A percentile compares a stretch with the other conserved stretches of the same genome.
Conservation (phyloP, 2,888 invertebrate species). For the Euclidia mi region DNA sequence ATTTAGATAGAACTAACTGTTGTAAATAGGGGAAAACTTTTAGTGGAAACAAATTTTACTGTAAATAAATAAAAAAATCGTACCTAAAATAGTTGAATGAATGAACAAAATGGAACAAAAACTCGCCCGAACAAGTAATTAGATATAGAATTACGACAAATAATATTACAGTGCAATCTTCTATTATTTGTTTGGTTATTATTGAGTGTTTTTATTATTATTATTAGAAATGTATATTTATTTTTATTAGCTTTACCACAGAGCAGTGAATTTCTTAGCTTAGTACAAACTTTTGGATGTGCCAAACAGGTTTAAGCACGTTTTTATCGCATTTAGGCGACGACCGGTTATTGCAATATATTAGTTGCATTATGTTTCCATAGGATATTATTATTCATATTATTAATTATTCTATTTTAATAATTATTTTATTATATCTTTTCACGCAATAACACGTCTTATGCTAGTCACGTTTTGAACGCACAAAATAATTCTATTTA, state of each 20-base stretch:
- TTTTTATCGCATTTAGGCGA: slow-evolving; percentile 83
- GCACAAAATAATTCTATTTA: slow-evolving; percentile 83
- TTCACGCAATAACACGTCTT: slow-evolving; percentile 88
- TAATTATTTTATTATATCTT: slow-evolving; percentile 67
- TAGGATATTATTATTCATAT: slow-evolving; percentile 55
- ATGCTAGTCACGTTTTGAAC: slow-evolving; percentile 88
- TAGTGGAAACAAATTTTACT: slow-evolving; percentile 78
- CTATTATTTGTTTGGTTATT: slow-evolving; percentile 77
- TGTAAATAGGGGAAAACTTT: slow-evolving; percentile 80
- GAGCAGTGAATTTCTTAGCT: slow-evolving; percentile 83
- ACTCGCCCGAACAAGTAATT: slow-evolving; percentile 88
- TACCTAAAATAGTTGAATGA: slow-evolving; percentile 77
- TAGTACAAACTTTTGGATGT: slow-evolving; percentile 87
- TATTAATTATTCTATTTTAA: slow-evolving; percentile 63
- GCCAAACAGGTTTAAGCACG: slow-evolving; percentile 86
- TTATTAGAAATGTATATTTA: slow-evolving; percentile 75
- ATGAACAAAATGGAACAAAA: slow-evolving; percentile 87
- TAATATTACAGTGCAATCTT: slow-evolving; percentile 85
- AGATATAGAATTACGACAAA: slow-evolving; percentile 76
- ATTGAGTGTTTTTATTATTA: slow-evolving; percentile 71
- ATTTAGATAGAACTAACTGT: slow-evolving; percentile 84
- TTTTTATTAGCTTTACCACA: slow-evolving; percentile 82
- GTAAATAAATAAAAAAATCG: slow-evolving; percentile 78
- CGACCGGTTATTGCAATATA: slow-evolving; percentile 66
- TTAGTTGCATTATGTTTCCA: slow-evolving; percentile 78